These are phyloP conservation scores for Coleophora deauratella DNA, from an alignment of 2,888 invertebrate species.

Conservation along the genomic window DNA sequence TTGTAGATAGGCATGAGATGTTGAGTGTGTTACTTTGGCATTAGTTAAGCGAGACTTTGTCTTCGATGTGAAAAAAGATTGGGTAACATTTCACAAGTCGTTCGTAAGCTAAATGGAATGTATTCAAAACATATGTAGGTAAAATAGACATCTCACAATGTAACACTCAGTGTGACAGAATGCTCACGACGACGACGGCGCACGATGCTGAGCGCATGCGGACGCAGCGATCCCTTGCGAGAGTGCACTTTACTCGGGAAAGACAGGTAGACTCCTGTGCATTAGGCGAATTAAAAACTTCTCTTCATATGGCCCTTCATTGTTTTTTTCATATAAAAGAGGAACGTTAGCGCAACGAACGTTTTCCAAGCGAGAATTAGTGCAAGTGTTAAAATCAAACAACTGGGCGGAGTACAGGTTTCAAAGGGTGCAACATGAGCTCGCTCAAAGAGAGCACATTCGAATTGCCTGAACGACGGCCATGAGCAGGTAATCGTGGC, in stretches of 20 bases:
- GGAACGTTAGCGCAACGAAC: constrained; percentile 34
- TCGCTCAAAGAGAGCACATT: constrained; percentile 54
- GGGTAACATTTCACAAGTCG: constrained; percentile 18
- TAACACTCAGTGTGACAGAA: constrained; percentile 58
- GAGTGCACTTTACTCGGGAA: constrained; percentile 57
- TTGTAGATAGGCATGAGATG: neutral
- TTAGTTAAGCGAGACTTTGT: neutral
- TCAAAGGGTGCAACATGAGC: constrained; percentile 62
- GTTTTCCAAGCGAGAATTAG: constrained; percentile 35
- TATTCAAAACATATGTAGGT: constrained; percentile 40
- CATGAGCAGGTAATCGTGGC: constrained; percentile 48
- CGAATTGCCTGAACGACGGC: constrained; percentile 38
- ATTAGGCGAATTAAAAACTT: constrained; percentile 72
- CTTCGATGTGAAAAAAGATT: constrained; percentile 2
- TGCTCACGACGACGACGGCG: constrained; percentile 29
- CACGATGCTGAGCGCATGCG: constrained; percentile 20
- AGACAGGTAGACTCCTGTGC: constrained; percentile 53
- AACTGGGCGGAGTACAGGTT: constrained; percentile 40
- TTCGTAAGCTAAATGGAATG: constrained; percentile 26
- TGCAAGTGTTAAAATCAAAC: constrained; percentile 61
- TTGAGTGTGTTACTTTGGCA: too few species aligned
- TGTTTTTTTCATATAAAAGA: constrained; percentile 54
- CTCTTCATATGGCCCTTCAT: constrained; percentile 47
- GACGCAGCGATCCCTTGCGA: constrained; percentile 42
- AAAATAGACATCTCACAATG: constrained; percentile 60